Evolutionary conservation across 2,888 invertebrate species (phyloP).

Genomic region (Gymnosoma rotundatum): DNA sequence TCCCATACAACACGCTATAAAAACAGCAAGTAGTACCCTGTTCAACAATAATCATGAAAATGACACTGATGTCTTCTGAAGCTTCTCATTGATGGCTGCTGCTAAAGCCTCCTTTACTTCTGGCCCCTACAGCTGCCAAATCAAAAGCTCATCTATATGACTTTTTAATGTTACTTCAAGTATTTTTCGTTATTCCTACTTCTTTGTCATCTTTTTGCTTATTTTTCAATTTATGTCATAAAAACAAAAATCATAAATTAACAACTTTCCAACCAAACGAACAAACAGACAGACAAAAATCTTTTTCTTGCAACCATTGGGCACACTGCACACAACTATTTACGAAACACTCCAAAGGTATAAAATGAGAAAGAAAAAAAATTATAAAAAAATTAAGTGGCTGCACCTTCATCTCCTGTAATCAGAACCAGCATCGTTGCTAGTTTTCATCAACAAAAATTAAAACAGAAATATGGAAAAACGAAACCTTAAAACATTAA

Average conservation of each 20-base stretch:
- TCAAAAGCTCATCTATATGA: conserved; percentile 51
- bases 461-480: conserved; percentile 54
- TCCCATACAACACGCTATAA: conserved; percentile 58
- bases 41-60: conserved; percentile 46
- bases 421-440: conserved; percentile 44
- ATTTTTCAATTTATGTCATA: conserved; percentile 60
- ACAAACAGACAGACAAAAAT: conserved; percentile 8
- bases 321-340: neutral
- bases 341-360: conserved; percentile 30
- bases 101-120: neutral
- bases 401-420: conserved; percentile 57
- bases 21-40: conserved; percentile 45
- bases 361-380: conserved; percentile 7
- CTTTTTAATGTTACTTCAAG: conserved; percentile 64
- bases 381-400: conserved; percentile 24
- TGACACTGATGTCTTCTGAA: conserved; percentile 52
- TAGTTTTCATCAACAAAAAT: conserved; percentile 43
- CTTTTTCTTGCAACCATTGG: no score
- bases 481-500: conserved; percentile 23
- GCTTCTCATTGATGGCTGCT: conserved; percentile 19
- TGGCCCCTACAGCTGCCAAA: conserved; percentile 26
- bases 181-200: conserved; percentile 34
- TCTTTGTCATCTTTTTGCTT: neutral
- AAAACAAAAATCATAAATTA: conserved; percentile 70
- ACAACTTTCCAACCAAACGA: conserved; percentile 65